Conservation (phyloP, 2,113 vertebrate species). For the Baryphthengus martii region DNA sequence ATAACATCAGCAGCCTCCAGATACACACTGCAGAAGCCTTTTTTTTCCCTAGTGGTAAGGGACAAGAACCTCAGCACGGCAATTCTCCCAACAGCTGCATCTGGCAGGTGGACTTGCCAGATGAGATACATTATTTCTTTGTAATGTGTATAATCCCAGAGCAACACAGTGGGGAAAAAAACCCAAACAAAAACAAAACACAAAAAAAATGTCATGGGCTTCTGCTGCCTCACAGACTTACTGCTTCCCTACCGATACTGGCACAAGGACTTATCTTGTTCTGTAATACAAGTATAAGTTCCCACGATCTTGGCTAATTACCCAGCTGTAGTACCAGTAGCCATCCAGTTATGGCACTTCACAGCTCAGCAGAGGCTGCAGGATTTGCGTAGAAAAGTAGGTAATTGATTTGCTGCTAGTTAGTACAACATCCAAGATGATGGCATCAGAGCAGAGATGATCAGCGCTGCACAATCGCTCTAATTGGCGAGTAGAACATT, state of each 20-base stretch:
- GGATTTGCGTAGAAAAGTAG: not conserved
- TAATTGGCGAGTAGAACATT: not conserved
- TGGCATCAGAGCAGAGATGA: not conserved
- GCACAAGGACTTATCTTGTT: not conserved
- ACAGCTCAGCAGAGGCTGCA: not conserved
- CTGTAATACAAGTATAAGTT: rapidly evolving
- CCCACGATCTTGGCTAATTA: not conserved
- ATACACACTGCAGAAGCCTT: not conserved
- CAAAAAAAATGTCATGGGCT: not conserved
- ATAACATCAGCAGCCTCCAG: not conserved
- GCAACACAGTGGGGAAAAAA: not conserved
- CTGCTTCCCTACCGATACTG: not conserved
- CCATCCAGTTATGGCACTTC: not conserved
- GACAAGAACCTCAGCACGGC: not conserved
- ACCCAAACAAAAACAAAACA: too few species aligned
- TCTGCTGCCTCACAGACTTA: not conserved
- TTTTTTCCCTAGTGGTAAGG: not conserved
- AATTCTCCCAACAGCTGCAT: not conserved
- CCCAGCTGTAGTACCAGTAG: not conserved
- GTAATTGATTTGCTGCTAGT: not conserved
- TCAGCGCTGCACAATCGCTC: not conserved
- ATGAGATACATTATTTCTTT: not conserved
- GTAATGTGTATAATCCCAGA: not conserved
- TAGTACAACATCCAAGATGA: not conserved
- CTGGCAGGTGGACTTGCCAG: not conserved